These are phyloP conservation scores for Enoplosus armatus DNA, from an alignment of 2,797 vertebrate species.

Conservation along the genomic window DNA sequence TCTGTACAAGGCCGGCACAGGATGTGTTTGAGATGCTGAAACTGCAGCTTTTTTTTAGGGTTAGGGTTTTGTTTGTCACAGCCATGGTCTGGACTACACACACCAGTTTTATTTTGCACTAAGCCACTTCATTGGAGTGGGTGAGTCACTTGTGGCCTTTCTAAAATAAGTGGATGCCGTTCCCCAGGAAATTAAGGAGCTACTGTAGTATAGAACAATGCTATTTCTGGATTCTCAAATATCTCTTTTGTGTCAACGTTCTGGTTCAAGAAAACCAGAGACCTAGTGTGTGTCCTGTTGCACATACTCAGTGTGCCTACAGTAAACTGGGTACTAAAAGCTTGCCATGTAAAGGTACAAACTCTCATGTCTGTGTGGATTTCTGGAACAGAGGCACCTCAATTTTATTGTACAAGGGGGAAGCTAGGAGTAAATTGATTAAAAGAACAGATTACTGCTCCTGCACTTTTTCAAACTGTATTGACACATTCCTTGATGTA, in stretches of 20 bases:
- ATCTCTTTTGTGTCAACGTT: neutral
- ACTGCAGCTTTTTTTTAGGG: neutral
- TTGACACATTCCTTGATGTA: neutral
- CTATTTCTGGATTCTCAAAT: conserved; percentile 22
- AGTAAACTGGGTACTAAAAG: too few species aligned
- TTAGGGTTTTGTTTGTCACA: conserved; percentile 21
- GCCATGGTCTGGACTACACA: neutral
- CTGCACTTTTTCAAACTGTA: neutral
- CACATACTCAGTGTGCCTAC: too few species aligned
- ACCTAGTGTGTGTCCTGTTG: too few species aligned
- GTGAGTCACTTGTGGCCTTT: conserved; percentile 45
- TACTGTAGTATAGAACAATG: conserved; percentile 12
- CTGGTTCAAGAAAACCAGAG: too few species aligned
- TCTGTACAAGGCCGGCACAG: neutral
- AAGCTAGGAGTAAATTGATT: too few species aligned
- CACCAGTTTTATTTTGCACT: conserved; percentile 1
- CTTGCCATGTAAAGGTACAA: neutral
- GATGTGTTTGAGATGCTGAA: neutral
- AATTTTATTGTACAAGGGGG: neutral
- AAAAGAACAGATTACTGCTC: neutral
- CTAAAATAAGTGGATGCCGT: conserved; percentile 23
- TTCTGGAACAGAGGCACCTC: neutral
- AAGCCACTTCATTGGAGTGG: conserved; percentile 22
- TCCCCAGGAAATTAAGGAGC: conserved; percentile 43
- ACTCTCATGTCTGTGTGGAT: neutral